Evolutionary conservation across 2,797 vertebrate species (phyloP).

Genomic region (Peromyscus eremicus): DNA sequence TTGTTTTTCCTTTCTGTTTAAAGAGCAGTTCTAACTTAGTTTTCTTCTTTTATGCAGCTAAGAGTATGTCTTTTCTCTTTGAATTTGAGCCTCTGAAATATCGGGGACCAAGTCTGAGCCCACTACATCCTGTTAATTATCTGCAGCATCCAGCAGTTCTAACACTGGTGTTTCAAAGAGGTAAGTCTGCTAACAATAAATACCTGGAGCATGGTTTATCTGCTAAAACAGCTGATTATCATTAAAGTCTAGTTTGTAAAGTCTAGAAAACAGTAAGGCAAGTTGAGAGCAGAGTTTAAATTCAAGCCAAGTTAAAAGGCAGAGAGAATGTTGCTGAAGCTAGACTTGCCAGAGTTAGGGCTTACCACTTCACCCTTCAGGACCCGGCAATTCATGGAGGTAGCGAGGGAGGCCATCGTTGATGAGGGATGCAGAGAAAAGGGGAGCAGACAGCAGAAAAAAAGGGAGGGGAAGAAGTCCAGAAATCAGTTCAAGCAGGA

Average conservation of each 20-base stretch:
- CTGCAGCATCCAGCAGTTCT: not conserved
- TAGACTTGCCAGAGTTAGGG: not conserved
- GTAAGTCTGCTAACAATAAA: not conserved
- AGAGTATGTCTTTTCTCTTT: not conserved
- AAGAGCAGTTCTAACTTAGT: not conserved
- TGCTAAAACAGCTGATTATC: not conserved
- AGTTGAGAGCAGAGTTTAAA: not conserved
- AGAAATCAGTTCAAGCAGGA: slow-evolving; percentile 79
- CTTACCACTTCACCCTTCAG: slow-evolving; percentile 94
- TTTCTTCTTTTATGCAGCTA: not conserved
- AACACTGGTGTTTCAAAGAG: not conserved
- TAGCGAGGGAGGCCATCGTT: slow-evolving; percentile 76
- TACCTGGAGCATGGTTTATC: not conserved
- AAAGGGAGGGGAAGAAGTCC: slow-evolving; percentile 60
- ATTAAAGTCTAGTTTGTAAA: not conserved
- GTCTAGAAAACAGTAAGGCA: not conserved
- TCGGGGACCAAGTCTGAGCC: not conserved
- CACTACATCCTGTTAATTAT: not conserved
- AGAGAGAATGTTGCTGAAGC: accelerated
- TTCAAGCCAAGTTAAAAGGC: not conserved
- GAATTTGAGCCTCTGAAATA: not conserved
- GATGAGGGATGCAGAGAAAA: slow-evolving; percentile 74
- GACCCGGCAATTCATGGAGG: slow-evolving; percentile 77
- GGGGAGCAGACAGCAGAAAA: slow-evolving; percentile 69
- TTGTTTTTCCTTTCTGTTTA: not conserved